Percentiles rank a stretch among this genome's conserved stretches.
These are phyloP conservation scores for Hymenopus coronatus DNA, from an alignment of 2,888 invertebrate genomes.

Conservation along the genomic window DNA sequence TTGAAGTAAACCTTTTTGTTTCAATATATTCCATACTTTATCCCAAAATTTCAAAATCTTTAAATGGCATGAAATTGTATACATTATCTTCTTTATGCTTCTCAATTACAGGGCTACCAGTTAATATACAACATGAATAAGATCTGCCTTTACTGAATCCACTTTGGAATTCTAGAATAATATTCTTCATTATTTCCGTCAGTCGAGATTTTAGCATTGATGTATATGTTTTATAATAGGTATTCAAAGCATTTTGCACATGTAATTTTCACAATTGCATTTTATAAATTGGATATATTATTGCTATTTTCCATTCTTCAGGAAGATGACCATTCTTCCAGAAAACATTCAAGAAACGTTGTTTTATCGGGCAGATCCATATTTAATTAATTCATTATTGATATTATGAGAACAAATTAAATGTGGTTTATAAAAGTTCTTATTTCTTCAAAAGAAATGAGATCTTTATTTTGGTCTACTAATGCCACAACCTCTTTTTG, in stretches of 20 bases:
- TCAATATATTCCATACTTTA: too few species aligned
- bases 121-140: too few species aligned
- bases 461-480: neutral
- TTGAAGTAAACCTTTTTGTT: too few species aligned
- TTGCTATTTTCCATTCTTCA: neutral
- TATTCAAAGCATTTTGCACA: neutral
- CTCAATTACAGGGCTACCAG: too few species aligned
- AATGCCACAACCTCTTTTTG: neutral
- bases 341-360: neutral
- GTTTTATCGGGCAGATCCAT: neutral
- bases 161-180: too few species aligned
- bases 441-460: neutral
- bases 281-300: neutral
- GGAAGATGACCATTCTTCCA: neutral
- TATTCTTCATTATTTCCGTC: too few species aligned
- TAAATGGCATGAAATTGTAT: too few species aligned
- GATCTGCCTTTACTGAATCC: too few species aligned
- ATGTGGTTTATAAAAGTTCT: neutral
- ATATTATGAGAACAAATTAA: neutral
- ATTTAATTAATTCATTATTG: neutral
- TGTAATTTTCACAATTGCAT: too few species aligned
- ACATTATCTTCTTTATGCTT: too few species aligned
- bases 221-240: neutral
- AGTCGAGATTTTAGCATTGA: too few species aligned
- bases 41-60: too few species aligned